phyloP scores from a whole-genome alignment of 2,113 vertebrate species.

The Psettodes erumei region DNA sequence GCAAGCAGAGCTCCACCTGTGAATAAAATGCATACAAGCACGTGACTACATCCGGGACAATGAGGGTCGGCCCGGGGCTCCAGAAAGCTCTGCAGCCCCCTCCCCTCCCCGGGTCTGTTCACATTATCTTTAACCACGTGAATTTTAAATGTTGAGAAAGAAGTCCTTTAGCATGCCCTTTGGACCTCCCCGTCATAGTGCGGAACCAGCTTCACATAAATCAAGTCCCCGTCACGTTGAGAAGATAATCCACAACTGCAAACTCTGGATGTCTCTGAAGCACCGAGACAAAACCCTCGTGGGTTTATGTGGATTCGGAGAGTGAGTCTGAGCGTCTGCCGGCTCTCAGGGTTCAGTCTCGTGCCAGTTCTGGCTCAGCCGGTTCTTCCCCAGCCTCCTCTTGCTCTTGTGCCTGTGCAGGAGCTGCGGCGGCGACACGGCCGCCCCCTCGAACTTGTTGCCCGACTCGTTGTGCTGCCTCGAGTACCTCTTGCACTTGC shows the following conservation, averaged over 20 bases:
- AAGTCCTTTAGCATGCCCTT: slow-evolving; percentile 26
- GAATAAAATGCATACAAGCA: slow-evolving; percentile 27
- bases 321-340: slow-evolving; percentile 5
- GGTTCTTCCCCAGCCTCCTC: slow-evolving; percentile 88
- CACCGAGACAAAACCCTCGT: slow-evolving; percentile 20
- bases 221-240: slow-evolving; percentile 51
- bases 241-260: slow-evolving; percentile 64
- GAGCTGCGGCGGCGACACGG: slow-evolving; percentile 84
- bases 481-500: slow-evolving; percentile 95
- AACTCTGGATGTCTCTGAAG: slow-evolving; percentile 3
- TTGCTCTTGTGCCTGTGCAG: slow-evolving; percentile 88
- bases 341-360: slow-evolving; percentile 75
- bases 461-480: slow-evolving; percentile 94
- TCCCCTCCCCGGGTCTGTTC: slow-evolving; percentile 27
- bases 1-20: slow-evolving; percentile 20
- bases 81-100: slow-evolving; percentile 15
- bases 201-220: slow-evolving; percentile 54
- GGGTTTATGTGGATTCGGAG: slow-evolving; percentile 13
- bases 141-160: slow-evolving; percentile 34
- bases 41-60: slow-evolving; percentile 13
- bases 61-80: not conserved
- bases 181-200: slow-evolving; percentile 37
- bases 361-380: slow-evolving; percentile 88
- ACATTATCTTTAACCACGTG: slow-evolving; percentile 45
- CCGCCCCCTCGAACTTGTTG: slow-evolving; percentile 85